A percentile compares a stretch with the other conserved stretches of the same genome.
Conservation (phyloP, 2,888 invertebrate species). For the Caenorhabditis japonica region DNA sequence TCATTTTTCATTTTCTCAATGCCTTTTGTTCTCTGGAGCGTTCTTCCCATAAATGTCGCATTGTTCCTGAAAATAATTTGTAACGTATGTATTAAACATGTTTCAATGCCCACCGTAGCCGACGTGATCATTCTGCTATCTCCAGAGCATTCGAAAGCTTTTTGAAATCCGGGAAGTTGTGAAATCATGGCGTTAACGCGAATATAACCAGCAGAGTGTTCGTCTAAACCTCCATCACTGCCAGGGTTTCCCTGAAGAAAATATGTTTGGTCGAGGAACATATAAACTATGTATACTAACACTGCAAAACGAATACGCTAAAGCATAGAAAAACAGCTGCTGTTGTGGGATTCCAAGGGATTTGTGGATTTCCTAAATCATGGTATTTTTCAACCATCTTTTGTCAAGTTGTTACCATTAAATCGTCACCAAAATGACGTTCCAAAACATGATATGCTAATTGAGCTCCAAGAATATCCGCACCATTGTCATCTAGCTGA, state of each 20-base stretch:
- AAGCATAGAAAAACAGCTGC: neutral
- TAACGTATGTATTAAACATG: no score
- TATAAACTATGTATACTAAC: no score
- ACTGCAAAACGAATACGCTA: neutral
- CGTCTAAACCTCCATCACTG: no score
- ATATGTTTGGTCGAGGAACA: no score
- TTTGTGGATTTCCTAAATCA: neutral
- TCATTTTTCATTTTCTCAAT: no score
- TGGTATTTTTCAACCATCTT: neutral
- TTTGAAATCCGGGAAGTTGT: neutral
- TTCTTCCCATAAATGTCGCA: no score
- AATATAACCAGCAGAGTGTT: neutral
- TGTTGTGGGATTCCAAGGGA: neutral
- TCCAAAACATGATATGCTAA: constrained; percentile 10
- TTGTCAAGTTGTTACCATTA: neutral
- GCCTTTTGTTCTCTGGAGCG: no score
- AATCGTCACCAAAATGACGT: neutral
- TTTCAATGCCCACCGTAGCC: neutral
- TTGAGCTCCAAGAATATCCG: constrained; percentile 23
- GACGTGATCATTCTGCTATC: neutral
- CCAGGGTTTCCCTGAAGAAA: no score
- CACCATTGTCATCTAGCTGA: constrained; percentile 23
- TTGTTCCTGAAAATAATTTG: no score
- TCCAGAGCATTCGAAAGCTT: neutral
- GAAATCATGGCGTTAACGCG: neutral